Conservation (phyloP, 2,888 invertebrate species). For the Seira sanloemensis region DNA sequence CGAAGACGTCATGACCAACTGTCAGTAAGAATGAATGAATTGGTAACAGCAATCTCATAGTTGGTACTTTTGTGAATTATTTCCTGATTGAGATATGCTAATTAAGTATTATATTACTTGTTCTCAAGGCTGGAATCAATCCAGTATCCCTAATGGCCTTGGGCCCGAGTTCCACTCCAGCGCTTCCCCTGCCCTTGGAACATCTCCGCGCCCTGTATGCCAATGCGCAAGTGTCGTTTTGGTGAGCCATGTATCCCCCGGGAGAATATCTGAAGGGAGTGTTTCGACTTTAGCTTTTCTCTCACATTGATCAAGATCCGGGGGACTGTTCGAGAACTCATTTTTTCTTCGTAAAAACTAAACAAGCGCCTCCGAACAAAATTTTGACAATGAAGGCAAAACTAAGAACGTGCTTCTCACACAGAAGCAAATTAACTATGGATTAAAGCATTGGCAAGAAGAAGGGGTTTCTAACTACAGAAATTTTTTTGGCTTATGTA, state of each 20-base stretch:
- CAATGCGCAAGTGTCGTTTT: conserved; percentile 53
- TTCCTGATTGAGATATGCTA: too few species aligned
- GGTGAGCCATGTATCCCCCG: background rate
- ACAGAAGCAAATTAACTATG: background rate
- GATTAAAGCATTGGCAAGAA: background rate
- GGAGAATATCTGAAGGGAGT: background rate
- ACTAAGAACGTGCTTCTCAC: too few species aligned
- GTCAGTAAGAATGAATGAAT: conserved; percentile 74
- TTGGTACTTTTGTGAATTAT: too few species aligned
- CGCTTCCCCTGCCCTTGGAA: conserved; percentile 77
- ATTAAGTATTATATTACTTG: too few species aligned
- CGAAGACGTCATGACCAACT: conserved; percentile 80
- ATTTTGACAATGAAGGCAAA: too few species aligned
- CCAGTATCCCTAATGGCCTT: conserved; percentile 82
- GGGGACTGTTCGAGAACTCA: background rate
- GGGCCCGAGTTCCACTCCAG: conserved; percentile 85
- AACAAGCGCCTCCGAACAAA: too few species aligned
- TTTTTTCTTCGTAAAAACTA: background rate
- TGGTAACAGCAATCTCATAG: background rate
- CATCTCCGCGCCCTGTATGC: conserved; percentile 66
- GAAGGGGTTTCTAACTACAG: background rate
- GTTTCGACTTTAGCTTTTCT: background rate
- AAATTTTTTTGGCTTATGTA: background rate
- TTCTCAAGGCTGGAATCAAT: conserved; percentile 76
- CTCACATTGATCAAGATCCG: background rate